A percentile compares a stretch with the other conserved stretches of the same genome.
phyloP scores from a whole-genome alignment of 2,797 vertebrate species.

The Momotus momota region DNA sequence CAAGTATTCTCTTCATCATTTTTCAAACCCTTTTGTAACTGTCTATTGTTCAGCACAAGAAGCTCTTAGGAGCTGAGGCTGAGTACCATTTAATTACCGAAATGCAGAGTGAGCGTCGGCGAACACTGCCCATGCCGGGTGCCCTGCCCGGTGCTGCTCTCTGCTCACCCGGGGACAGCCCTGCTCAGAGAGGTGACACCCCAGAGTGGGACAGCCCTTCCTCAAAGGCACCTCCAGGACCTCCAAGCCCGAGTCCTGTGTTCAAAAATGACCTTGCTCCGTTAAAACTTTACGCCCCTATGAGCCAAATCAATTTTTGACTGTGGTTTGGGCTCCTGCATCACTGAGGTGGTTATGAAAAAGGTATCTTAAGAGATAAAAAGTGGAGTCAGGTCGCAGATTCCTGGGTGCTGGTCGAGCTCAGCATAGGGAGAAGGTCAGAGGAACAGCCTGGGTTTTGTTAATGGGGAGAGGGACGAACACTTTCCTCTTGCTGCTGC shows the following conservation, averaged over 20 bases:
- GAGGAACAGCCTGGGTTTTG: not conserved
- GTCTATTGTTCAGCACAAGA: conserved; percentile 33
- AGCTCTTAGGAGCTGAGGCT: conserved; percentile 8
- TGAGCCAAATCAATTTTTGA: accelerated
- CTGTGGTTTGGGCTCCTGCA: not conserved
- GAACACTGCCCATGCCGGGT: accelerated
- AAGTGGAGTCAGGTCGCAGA: not conserved
- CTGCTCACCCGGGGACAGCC: accelerated
- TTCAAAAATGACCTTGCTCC: not conserved
- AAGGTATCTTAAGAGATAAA: not conserved
- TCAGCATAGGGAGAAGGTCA: not conserved
- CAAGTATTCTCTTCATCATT: conserved; percentile 42
- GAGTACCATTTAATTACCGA: not conserved
- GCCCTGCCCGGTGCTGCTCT: accelerated
- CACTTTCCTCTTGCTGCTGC: not conserved
- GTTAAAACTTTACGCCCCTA: not conserved
- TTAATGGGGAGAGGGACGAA: not conserved
- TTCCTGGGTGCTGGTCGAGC: not conserved
- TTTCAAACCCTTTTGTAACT: conserved; percentile 25
- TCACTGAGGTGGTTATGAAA: not conserved
- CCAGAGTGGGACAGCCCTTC: not conserved
- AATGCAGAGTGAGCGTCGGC: accelerated
- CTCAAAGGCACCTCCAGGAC: too few relatives aligned
- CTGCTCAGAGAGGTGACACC: not conserved
- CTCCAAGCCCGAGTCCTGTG: accelerated